Percentiles rank a stretch among this genome's conserved stretches.
These are phyloP conservation scores for Mormyrus lacerda DNA, from an alignment of 2,113 vertebrate species.

Conservation along the genomic window DNA sequence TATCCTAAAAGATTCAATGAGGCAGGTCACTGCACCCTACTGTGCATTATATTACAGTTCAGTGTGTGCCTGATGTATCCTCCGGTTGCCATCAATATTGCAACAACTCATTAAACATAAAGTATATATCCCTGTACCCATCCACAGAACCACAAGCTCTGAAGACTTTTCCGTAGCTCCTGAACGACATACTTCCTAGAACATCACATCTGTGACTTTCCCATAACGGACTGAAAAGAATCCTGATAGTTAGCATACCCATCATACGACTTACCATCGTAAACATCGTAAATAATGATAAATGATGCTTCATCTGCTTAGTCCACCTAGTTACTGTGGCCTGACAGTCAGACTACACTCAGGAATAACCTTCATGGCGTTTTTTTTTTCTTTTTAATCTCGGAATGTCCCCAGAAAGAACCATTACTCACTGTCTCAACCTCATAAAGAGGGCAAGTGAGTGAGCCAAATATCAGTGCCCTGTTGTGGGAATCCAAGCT, in stretches of 20 bases:
- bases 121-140: background rate
- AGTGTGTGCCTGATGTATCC: background rate
- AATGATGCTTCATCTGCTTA: background rate
- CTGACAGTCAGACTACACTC: background rate
- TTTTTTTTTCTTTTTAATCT: background rate
- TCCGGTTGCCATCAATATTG: background rate
- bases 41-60: background rate
- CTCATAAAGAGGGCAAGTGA: background rate
- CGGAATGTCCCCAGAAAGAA: background rate
- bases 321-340: background rate
- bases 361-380: background rate
- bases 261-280: background rate
- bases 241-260: background rate
- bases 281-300: background rate
- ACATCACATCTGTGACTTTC: background rate
- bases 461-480: background rate
- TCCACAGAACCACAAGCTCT: background rate
- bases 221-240: background rate
- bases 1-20: background rate
- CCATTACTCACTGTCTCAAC: background rate
- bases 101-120: background rate
- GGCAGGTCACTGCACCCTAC: background rate
- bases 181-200: background rate
- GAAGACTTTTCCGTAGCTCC: background rate
- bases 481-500: background rate